phyloP scores from a whole-genome alignment of 2,113 vertebrate genomes.

The Colossoma macropomum region DNA sequence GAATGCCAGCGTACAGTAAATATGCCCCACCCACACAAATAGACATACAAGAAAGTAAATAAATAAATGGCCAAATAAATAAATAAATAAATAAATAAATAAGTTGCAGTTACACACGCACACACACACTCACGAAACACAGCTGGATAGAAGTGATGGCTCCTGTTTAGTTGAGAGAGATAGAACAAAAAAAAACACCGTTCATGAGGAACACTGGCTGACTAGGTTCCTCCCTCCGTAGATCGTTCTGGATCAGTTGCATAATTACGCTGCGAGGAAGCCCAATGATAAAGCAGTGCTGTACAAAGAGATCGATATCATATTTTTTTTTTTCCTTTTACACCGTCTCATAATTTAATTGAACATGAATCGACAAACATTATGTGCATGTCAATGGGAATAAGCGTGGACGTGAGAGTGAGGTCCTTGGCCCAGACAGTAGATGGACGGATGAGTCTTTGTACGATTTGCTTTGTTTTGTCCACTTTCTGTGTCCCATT shows the following conservation, averaged over 20 bases:
- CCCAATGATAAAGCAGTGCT: conserved; percentile 56
- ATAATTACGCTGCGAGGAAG: conserved; percentile 57
- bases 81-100: conserved; percentile 44
- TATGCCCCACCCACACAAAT: conserved; percentile 4
- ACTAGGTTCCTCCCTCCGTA: conserved; percentile 12
- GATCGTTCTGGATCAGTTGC: conserved; percentile 53
- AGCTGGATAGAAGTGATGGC: conserved; percentile 14
- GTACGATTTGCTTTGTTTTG: conserved; percentile 18
- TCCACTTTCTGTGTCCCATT: background rate
- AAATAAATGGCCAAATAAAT: conserved; percentile 44
- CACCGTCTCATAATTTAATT: conserved; percentile 43
- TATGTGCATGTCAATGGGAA: conserved; percentile 40
- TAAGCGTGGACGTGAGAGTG: conserved; percentile 15
- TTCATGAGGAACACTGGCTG: conserved; percentile 58
- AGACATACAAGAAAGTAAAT: conserved; percentile 31
- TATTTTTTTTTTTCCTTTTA: conserved; percentile 2
- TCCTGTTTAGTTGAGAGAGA: background rate
- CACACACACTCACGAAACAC: background rate
- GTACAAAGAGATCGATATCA: conserved; percentile 48
- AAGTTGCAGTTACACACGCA: conserved; percentile 8
- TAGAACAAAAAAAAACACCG: conserved; percentile 1
- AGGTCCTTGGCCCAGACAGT: conserved; percentile 43
- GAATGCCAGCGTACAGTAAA: background rate
- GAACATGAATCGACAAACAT: conserved; percentile 35
- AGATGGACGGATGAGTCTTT: conserved; percentile 16